These are phyloP conservation scores for Columbina picui DNA, from an alignment of 2,113 vertebrate species.

Conservation along the genomic window DNA sequence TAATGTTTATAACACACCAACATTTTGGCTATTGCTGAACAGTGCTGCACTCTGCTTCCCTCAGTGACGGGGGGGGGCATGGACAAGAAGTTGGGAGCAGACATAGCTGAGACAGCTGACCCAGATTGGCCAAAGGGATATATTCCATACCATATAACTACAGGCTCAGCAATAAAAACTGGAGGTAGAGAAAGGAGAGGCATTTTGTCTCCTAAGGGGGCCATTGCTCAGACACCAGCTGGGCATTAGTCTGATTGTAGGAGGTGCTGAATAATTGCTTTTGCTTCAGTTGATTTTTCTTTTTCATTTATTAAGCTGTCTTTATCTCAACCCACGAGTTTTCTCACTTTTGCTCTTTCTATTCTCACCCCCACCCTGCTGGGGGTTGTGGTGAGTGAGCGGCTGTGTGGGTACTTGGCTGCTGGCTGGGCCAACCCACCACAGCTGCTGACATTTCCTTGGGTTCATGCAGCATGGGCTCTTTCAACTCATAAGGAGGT, in stretches of 20 bases:
- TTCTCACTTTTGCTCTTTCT: not conserved
- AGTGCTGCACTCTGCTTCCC: not conserved
- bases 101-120: not conserved
- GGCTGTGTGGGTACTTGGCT: not conserved
- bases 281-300: not conserved
- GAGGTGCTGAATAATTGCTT: not conserved
- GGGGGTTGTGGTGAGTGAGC: not conserved
- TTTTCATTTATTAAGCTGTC: not conserved
- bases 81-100: not conserved
- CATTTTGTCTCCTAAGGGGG: not conserved
- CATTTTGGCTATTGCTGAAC: not conserved
- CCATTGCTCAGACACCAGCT: not conserved
- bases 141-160: not conserved
- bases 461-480: not conserved
- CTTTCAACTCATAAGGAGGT: not conserved
- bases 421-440: not conserved
- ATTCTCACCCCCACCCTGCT: not conserved
- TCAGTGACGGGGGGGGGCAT: not conserved
- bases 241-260: not conserved
- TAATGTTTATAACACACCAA: not conserved
- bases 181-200: not conserved
- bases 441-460: not conserved
- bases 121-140: not conserved
- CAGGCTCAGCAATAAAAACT: not conserved
- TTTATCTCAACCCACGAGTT: not conserved